Conservation (phyloP, 1,140 invertebrate genomes). For the Drosophila willistoni region DNA sequence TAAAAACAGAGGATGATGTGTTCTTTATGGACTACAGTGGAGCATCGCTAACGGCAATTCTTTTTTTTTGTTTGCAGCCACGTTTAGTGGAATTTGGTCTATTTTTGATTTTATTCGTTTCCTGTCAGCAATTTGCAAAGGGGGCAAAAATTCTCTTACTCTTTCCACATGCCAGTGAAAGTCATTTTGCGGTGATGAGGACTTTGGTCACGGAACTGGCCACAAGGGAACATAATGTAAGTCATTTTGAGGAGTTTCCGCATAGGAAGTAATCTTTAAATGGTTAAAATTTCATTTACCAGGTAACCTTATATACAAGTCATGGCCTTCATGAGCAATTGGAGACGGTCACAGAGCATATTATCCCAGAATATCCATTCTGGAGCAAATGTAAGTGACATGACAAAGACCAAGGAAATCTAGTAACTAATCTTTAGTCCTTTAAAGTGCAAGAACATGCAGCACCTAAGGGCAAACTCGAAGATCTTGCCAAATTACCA, state of each 20-base stretch:
- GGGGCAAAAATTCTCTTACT: constrained; percentile 75
- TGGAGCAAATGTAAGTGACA: constrained; percentile 67
- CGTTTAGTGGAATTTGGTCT: not conserved
- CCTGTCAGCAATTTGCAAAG: constrained; percentile 2
- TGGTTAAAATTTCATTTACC: not conserved
- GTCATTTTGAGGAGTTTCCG: not conserved
- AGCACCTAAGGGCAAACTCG: constrained; percentile 46
- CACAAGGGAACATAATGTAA: constrained; percentile 72
- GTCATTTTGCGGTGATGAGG: constrained; percentile 79
- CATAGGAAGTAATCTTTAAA: not conserved
- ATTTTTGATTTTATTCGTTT: not conserved
- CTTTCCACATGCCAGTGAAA: constrained; percentile 77
- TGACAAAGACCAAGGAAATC: not conserved
- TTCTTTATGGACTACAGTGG: not conserved
- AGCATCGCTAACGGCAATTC: not conserved
- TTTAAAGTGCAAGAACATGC: constrained; percentile 60
- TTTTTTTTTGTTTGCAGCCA: not conserved
- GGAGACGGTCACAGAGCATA: constrained; percentile 65
- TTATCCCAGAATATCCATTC: constrained; percentile 68
- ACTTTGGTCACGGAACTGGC: constrained; percentile 77
- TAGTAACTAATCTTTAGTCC: not conserved
- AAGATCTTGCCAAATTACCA: constrained; percentile 44
- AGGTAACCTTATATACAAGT: constrained; percentile 67
- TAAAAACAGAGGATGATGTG: constrained; percentile 4
- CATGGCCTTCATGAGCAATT: constrained; percentile 63